Evolutionary conservation across 2,888 invertebrate species (phyloP).

Genomic region (Latrodectus hesperus): DNA sequence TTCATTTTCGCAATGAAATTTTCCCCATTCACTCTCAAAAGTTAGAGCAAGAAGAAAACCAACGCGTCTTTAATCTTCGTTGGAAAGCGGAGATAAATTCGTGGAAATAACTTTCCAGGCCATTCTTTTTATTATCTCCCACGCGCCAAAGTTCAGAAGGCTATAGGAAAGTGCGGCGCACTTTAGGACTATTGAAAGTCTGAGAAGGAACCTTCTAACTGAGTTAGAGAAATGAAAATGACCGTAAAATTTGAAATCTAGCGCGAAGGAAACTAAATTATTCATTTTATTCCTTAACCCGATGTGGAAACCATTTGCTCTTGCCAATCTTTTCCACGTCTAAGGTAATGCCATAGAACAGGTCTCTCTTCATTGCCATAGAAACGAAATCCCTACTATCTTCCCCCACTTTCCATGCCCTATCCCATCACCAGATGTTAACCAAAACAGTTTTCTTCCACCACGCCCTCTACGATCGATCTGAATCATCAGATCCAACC

Average conservation of each 20-base stretch:
- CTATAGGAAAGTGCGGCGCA: too few relatives aligned
- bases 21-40: too few relatives aligned
- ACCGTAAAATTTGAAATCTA: conserved; percentile 37
- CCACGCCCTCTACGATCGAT: conserved; percentile 47
- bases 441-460: conserved; percentile 16
- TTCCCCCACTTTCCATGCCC: conserved; percentile 10
- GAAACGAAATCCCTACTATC: conserved; percentile 29
- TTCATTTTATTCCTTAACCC: conserved; percentile 26
- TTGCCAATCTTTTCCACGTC: conserved; percentile 17
- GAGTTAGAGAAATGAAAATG: conserved; percentile 40
- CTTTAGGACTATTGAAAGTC: conserved; percentile 1
- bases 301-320: conserved; percentile 35
- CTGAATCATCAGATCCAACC: conserved; percentile 20
- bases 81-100: too few relatives aligned
- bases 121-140: too few relatives aligned
- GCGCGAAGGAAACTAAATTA: conserved; percentile 51
- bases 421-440: conserved; percentile 42
- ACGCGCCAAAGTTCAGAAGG: too few relatives aligned
- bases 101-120: too few relatives aligned
- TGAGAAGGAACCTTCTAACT: conserved; percentile 21
- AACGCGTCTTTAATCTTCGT: too few relatives aligned
- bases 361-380: conserved; percentile 37
- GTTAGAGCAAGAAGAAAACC: too few relatives aligned
- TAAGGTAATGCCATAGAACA: conserved; percentile 26
- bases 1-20: too few relatives aligned